Base-by-base conservation (phyloP, 2,888 invertebrate genomes). In the Cecidostiba fungosa region DNA sequence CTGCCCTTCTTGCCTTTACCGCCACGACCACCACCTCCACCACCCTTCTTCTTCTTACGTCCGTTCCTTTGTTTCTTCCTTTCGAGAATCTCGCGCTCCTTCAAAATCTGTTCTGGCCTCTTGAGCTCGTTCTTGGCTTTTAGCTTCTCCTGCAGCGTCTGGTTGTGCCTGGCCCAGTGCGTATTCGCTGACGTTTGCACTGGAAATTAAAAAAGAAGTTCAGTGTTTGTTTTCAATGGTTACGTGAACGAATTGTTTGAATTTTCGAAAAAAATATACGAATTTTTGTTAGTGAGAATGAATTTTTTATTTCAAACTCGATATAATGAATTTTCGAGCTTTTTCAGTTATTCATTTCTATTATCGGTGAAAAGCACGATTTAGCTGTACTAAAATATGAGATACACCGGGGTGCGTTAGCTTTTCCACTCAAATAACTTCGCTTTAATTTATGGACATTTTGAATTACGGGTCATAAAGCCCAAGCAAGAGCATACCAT, bases 101-200 rank as follows among this genome's bases (percentile, higher is more conserved):
- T 97, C 50, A 97, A 94, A 89, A 97, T 96, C 92, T 97, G 96
- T 87, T 97, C 97, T 80, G 96, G 96, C 92, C 95, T 94, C 90
- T 95, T 89, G 32, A 89, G 43, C 29, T 89, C 89, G 36, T 72
- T 87, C 83, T 86, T 88, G 12, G 32, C 83, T 77, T 77, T 85
- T 0, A 92, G 94, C 92, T 96, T 96, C 86, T 95, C 93, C 88
- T 95, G 95, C 3, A 96, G 85, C 87, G 97, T 97, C 86, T 96
- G 96, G 93, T 97, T 97, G 92, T 97, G 97, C 76, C 96, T 95
- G 76, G 96, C 96, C 96, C 97, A 97, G 90, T 96, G 96, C 0
- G 97, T 96, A 83, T 96, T 95, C 0, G 95, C 94, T 16, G 92
- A 94, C 92, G 94, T 91, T 88, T 88, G 86, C 23, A 92, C 93